phyloP scores from a whole-genome alignment of 2,113 vertebrate species.

The Anhinga rufa region DNA sequence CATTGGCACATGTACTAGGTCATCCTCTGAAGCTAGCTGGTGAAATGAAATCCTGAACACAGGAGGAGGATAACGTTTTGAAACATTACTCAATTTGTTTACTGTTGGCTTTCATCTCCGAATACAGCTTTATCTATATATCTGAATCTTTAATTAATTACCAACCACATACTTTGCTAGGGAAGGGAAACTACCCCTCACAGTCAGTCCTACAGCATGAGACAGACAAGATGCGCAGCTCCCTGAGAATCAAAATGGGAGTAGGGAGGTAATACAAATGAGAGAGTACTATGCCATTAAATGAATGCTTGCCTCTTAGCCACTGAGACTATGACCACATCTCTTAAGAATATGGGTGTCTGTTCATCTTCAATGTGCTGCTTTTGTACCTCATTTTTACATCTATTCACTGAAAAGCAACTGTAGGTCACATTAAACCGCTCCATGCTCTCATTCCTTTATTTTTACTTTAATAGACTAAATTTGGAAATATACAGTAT shows the following conservation, averaged over 20 bases:
- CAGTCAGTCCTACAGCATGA: background rate
- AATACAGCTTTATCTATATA: background rate
- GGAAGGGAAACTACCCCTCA: background rate
- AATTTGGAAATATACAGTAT: background rate
- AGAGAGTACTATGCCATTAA: background rate
- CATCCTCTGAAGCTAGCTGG: constrained; percentile 33
- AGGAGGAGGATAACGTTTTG: background rate
- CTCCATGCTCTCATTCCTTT: background rate
- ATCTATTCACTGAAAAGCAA: background rate
- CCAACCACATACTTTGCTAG: background rate
- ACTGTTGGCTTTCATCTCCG: background rate
- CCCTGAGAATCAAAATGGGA: background rate
- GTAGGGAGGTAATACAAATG: background rate
- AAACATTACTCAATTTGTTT: background rate
- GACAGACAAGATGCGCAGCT: background rate
- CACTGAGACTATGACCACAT: background rate
- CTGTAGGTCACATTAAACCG: background rate
- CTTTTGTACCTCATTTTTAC: background rate
- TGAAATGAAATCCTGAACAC: constrained; percentile 29
- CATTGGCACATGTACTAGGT: constrained; percentile 57
- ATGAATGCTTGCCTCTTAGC: background rate
- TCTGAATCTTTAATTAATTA: background rate
- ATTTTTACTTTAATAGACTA: background rate
- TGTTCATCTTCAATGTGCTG: background rate
- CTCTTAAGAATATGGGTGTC: background rate